A percentile compares a stretch with the other conserved stretches of the same genome.
Evolutionary conservation across 2,797 vertebrate species (phyloP).

Genomic region (Acanthopagrus latus): DNA sequence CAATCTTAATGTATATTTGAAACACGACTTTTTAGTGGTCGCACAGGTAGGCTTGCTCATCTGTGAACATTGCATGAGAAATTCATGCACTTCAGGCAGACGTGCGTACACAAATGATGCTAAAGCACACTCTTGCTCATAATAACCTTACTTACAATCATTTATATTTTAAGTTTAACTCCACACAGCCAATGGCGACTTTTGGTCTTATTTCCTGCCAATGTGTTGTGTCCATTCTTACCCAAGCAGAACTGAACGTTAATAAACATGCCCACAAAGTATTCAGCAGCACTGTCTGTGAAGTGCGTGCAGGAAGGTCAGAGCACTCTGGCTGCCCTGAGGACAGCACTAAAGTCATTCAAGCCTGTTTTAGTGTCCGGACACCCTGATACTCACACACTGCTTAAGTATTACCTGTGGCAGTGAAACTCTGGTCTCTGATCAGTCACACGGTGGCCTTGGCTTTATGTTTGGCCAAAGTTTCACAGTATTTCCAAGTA

Average conservation of each 20-base stretch:
- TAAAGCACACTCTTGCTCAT: constrained; percentile 9
- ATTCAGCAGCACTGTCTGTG: constrained; percentile 72
- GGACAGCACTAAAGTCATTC: constrained; percentile 84
- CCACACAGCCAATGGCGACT: constrained; percentile 26
- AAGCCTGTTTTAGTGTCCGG: constrained; percentile 80
- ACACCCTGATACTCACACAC: constrained; percentile 73
- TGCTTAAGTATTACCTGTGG: constrained; percentile 69
- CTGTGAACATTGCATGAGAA: constrained; percentile 53
- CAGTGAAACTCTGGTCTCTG: constrained; percentile 66
- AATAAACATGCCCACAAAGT: constrained; percentile 66
- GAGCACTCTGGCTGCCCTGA: constrained; percentile 71
- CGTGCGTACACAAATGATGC: constrained; percentile 6
- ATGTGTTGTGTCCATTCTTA: constrained; percentile 51
- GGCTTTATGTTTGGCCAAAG: constrained; percentile 36
- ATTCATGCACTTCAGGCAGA: constrained; percentile 39
- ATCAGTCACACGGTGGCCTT: constrained; percentile 63
- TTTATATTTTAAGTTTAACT: constrained; percentile 29
- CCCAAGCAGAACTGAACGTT: constrained; percentile 70
- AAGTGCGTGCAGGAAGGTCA: constrained; percentile 73
- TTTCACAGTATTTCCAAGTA: constrained; percentile 29
- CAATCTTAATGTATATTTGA: constrained; percentile 64
- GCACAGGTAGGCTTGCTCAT: constrained; percentile 43
- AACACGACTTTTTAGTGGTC: constrained; percentile 33
- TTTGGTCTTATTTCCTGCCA: constrained; percentile 39
- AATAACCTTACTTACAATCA: constrained; percentile 14